phyloP scores from a whole-genome alignment of 2,113 vertebrate species.

The Dendropsophus ebraccatus region DNA sequence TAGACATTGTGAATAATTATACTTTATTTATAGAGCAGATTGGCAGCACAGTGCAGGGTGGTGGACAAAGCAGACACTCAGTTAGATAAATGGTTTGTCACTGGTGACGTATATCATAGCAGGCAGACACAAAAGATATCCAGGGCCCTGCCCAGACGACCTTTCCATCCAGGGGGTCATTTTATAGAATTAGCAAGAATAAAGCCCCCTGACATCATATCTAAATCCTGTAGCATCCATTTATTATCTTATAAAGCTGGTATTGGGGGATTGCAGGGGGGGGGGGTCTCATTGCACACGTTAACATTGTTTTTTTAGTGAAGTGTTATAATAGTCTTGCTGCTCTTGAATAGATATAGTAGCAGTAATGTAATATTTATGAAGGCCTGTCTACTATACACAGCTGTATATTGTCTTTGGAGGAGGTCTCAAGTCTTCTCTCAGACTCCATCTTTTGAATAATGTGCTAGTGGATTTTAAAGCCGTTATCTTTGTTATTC shows the following conservation, averaged over 20 bases:
- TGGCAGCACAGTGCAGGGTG: conserved; percentile 1
- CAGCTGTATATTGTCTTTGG: conserved; percentile 47
- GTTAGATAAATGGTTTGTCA: conserved; percentile 50
- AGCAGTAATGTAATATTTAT: conserved; percentile 46
- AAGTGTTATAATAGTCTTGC: not conserved
- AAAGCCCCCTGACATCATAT: conserved; percentile 25
- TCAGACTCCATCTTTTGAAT: conserved; percentile 38
- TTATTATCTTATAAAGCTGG: conserved; percentile 2
- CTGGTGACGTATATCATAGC: conserved; percentile 34
- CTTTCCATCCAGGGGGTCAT: conserved; percentile 37
- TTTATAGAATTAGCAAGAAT: conserved; percentile 34
- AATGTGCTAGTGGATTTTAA: conserved; percentile 47
- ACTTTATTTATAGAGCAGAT: conserved; percentile 46
- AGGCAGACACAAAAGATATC: conserved; percentile 46
- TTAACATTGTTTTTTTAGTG: conserved; percentile 12
- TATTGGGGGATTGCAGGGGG: not conserved
- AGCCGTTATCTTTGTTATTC: conserved; percentile 53
- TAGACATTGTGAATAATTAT: conserved; percentile 31
- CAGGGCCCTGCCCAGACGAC: conserved; percentile 30
- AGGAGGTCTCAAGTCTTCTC: conserved; percentile 27
- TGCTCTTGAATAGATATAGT: conserved; percentile 37
- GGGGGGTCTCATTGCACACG: not conserved
- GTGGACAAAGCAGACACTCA: conserved; percentile 18
- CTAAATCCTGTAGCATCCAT: conserved; percentile 17
- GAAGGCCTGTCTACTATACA: conserved; percentile 16